These are phyloP conservation scores for Drosophila nigritarsus DNA, from an alignment of 2,888 invertebrate species.

Conservation along the genomic window DNA sequence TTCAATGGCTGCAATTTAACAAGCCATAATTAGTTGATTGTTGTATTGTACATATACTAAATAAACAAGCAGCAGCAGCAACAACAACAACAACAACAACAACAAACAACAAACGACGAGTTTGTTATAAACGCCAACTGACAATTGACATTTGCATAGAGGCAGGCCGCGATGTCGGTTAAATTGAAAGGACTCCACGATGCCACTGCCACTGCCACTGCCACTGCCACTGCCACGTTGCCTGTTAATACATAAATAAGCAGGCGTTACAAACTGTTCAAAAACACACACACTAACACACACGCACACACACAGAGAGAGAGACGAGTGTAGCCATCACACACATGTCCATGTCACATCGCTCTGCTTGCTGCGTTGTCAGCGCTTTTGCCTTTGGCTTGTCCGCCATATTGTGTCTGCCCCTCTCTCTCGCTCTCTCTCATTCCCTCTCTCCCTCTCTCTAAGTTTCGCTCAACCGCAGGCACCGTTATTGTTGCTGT, in stretches of 20 bases:
- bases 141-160: conserved; percentile 81
- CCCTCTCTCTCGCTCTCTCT: conserved; percentile 34
- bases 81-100: conserved; percentile 36
- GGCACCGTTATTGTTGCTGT: conserved; percentile 41
- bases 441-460: conserved; percentile 20
- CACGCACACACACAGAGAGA: conserved; percentile 17
- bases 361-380: conserved; percentile 43
- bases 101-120: conserved; percentile 47
- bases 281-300: conserved; percentile 36
- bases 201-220: background rate
- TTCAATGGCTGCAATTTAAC: conserved; percentile 81
- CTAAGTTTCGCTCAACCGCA: conserved; percentile 34
- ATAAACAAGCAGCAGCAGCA: conserved; percentile 62
- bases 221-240: conserved; percentile 9
- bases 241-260: conserved; percentile 69
- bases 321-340: conserved; percentile 54
- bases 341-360: conserved; percentile 68
- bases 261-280: conserved; percentile 74
- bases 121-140: conserved; percentile 68
- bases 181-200: conserved; percentile 71
- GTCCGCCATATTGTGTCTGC: conserved; percentile 72
- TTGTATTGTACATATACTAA: conserved; percentile 64
- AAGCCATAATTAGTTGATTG: conserved; percentile 82
- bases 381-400: conserved; percentile 36
- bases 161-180: conserved; percentile 58